phyloP scores from a whole-genome alignment of 2,797 vertebrate genomes.

The Oceanodroma leucorhoa region DNA sequence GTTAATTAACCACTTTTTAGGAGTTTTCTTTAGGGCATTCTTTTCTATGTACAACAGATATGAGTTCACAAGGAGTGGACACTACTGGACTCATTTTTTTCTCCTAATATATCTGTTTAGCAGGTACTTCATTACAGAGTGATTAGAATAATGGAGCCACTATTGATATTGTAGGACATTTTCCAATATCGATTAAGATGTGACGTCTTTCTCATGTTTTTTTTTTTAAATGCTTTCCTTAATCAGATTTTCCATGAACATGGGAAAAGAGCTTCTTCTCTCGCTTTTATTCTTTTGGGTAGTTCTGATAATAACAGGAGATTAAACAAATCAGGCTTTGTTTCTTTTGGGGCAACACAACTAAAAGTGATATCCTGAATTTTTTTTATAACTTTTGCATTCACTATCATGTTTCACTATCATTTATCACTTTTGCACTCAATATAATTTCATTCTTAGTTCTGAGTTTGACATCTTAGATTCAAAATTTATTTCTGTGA shows the following conservation, averaged over 20 bases:
- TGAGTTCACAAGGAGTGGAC: not conserved
- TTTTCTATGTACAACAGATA: constrained; percentile 6
- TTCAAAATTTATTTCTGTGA: not conserved
- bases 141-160: not conserved
- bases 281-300: not conserved
- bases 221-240: not conserved
- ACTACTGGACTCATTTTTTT: not conserved
- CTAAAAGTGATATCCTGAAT: not conserved
- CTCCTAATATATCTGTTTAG: not conserved
- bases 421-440: not conserved
- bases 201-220: not conserved
- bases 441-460: not conserved
- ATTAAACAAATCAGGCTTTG: not conserved
- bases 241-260: not conserved
- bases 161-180: not conserved
- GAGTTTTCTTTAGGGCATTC: constrained; percentile 41
- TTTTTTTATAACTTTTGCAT: not conserved
- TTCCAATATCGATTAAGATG: not conserved
- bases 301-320: not conserved
- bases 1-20: constrained; percentile 63
- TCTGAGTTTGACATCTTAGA: not conserved
- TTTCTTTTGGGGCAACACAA: not conserved
- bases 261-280: not conserved
- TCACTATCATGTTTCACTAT: not conserved
- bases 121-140: not conserved